Percentiles rank a stretch among this genome's conserved stretches.
Conservation (phyloP, 2,113 vertebrate genomes). For the Cyprinus carpio region DNA sequence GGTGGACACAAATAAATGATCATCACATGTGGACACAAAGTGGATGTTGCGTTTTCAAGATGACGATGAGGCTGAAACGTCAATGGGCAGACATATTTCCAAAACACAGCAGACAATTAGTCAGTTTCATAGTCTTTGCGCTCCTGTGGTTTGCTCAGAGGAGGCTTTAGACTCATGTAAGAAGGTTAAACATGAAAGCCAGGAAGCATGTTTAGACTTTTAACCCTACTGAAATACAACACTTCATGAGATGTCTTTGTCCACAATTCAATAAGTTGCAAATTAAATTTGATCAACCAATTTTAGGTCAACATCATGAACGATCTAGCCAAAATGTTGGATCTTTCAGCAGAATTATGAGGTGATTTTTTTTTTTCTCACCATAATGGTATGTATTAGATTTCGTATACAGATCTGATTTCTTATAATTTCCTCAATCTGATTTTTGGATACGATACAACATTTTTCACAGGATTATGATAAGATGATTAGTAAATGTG, state of each 20-base stretch:
- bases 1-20: no score
- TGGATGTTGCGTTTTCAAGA: conserved; percentile 24
- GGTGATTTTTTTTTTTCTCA: neutral
- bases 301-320: neutral
- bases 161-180: neutral
- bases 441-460: conserved; percentile 42
- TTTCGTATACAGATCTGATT: conserved; percentile 12
- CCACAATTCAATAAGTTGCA: neutral
- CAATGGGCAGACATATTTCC: conserved; percentile 23
- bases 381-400: neutral
- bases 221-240: neutral
- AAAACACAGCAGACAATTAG: conserved; percentile 45
- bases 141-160: conserved; percentile 30
- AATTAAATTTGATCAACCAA: neutral
- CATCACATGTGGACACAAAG: conserved; percentile 36
- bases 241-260: neutral
- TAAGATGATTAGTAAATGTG: conserved; percentile 41
- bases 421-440: conserved; percentile 28
- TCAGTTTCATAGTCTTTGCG: conserved; percentile 19
- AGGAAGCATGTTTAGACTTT: neutral
- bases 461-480: conserved; percentile 44
- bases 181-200: neutral
- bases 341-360: neutral
- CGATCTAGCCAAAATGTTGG: neutral
- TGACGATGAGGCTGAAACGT: conserved; percentile 11